Evolutionary conservation across 2,888 invertebrate genomes (phyloP).

Genomic region (Artemia sp.): DNA sequence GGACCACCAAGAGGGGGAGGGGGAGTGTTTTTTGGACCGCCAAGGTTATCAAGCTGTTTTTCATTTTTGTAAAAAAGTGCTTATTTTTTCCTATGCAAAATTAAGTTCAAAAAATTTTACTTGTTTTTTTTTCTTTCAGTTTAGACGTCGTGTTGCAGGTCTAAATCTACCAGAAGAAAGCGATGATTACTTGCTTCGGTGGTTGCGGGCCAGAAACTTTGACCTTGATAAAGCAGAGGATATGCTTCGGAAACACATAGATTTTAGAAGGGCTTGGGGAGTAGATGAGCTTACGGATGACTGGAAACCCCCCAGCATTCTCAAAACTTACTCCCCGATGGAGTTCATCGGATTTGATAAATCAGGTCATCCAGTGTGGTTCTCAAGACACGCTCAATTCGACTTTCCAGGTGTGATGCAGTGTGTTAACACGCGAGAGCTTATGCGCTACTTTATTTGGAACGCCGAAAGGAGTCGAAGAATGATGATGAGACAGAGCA

Average conservation of each 20-base stretch:
- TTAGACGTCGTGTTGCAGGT: background rate
- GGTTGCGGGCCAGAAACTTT: background rate
- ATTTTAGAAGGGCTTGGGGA: conserved; percentile 7
- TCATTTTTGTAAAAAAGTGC: too few species aligned
- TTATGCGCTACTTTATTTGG: conserved; percentile 4
- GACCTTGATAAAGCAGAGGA: conserved; percentile 8
- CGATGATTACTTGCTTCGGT: background rate
- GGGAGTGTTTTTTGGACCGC: too few species aligned
- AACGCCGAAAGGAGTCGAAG: background rate
- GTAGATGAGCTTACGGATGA: conserved; percentile 2
- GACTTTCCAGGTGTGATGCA: background rate
- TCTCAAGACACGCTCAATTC: background rate
- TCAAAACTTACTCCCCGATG: background rate
- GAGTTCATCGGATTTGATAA: conserved; percentile 8
- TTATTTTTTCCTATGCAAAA: too few species aligned
- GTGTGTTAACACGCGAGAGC: background rate
- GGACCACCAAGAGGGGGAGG: too few species aligned
- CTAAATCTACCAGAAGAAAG: background rate
- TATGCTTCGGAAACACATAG: conserved; percentile 4
- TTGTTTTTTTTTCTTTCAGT: background rate
- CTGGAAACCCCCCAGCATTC: background rate
- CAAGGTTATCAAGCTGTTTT: too few species aligned
- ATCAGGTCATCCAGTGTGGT: conserved; percentile 3
- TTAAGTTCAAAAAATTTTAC: too few species aligned
- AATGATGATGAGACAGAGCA: conserved; percentile 7